These are phyloP conservation scores for Drosophila ustulata DNA, from an alignment of 2,888 invertebrate species.

Conservation along the genomic window DNA sequence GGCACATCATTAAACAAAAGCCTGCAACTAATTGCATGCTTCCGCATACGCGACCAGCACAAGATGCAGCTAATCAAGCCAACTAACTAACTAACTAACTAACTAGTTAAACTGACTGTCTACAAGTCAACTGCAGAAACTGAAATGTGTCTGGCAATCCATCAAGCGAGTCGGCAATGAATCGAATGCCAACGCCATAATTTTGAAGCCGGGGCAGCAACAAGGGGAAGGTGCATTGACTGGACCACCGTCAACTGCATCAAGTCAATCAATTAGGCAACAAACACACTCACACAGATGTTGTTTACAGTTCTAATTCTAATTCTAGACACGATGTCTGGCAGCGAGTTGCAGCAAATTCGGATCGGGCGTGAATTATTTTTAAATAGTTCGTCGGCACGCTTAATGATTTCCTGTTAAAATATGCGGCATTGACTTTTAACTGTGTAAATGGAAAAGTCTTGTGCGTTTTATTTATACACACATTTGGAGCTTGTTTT, in stretches of 20 bases:
- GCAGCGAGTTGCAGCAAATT: not conserved
- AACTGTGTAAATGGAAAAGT: conserved; percentile 54
- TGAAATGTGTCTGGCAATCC: conserved; percentile 30
- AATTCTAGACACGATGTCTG: conserved; percentile 51
- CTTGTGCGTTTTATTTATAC: conserved; percentile 22
- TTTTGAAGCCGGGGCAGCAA: conserved; percentile 35
- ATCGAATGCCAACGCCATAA: conserved; percentile 75
- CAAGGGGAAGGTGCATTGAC: conserved; percentile 1
- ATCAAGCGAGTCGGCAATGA: conserved; percentile 49
- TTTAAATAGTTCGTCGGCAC: conserved; percentile 57
- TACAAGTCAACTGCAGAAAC: conserved; percentile 7
- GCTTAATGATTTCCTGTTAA: conserved; percentile 77
- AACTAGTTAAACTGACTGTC: conserved; percentile 31
- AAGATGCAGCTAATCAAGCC: conserved; percentile 36
- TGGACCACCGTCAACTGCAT: conserved; percentile 50
- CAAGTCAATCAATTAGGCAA: conserved; percentile 80
- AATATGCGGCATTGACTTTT: conserved; percentile 71
- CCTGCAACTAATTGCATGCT: conserved; percentile 71
- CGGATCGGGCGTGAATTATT: conserved; percentile 56
- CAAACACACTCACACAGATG: conserved; percentile 72
- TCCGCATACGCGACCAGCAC: conserved; percentile 53
- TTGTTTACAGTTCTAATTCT: conserved; percentile 77
- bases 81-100: conserved; percentile 40
- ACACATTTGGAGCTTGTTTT: conserved; percentile 16
- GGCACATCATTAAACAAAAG: conserved; percentile 60